These are phyloP conservation scores for Hipparchia semele DNA, from an alignment of 2,888 invertebrate genomes.

Conservation along the genomic window DNA sequence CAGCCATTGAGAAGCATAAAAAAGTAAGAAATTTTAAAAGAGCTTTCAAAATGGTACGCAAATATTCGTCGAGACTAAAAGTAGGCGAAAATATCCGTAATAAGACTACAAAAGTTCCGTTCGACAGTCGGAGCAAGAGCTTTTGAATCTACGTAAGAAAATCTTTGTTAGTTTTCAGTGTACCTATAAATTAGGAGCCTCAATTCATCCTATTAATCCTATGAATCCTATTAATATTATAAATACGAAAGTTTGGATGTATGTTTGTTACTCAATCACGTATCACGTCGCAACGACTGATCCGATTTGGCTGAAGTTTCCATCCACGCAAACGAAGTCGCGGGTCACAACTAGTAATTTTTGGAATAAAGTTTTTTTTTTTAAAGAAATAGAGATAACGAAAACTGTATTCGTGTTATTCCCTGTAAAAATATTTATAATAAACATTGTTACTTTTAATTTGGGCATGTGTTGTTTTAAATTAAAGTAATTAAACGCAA, in stretches of 20 bases:
- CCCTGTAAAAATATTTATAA: neutral
- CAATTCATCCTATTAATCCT: neutral
- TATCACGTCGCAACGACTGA: no score
- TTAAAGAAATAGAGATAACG: neutral
- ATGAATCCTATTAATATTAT: no score
- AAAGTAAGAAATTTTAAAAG: conserved; percentile 22
- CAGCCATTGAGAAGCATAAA: conserved; percentile 3
- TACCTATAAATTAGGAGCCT: neutral
- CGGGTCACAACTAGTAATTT: no score
- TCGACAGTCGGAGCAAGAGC: neutral
- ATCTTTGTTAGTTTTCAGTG: neutral
- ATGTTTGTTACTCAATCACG: no score
- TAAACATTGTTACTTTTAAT: neutral
- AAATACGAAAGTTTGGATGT: no score
- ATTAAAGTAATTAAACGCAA: conserved; percentile 28
- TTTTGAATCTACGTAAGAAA: neutral
- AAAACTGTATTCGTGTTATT: neutral
- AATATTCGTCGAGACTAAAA: conserved; percentile 24
- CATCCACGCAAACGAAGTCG: no score
- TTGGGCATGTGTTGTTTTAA: conserved; percentile 5
- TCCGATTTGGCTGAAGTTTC: no score
- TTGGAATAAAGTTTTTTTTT: neutral
- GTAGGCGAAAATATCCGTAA: neutral
- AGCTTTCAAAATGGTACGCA: conserved; percentile 27
- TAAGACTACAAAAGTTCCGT: neutral